These are phyloP conservation scores for Limnephilus rhombicus DNA, from an alignment of 2,888 invertebrate genomes.

Conservation along the genomic window DNA sequence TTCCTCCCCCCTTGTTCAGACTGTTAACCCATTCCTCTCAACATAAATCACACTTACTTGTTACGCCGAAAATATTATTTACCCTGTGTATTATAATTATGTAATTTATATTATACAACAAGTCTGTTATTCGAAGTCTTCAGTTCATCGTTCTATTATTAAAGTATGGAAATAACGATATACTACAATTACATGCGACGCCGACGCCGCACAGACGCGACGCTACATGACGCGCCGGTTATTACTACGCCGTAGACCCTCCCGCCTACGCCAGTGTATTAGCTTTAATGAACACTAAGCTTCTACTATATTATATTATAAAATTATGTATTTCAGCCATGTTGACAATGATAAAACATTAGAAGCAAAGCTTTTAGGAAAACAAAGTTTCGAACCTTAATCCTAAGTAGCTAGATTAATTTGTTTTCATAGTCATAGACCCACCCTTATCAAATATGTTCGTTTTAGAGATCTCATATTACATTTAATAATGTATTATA, in stretches of 20 bases:
- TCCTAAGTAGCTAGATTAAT: too few species aligned
- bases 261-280: neutral
- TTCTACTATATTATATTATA: neutral
- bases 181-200: neutral
- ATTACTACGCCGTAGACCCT: neutral
- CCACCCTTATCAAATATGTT: too few species aligned
- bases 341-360: too few species aligned
- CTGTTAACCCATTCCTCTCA: neutral
- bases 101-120: neutral
- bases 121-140: neutral
- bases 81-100: neutral
- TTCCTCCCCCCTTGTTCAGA: neutral
- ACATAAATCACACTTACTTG: neutral
- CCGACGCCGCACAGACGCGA: neutral
- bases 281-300: neutral
- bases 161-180: neutral
- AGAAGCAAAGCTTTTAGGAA: too few species aligned
- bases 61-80: neutral
- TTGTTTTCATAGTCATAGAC: too few species aligned
- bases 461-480: too few species aligned
- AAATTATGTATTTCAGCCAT: too few species aligned
- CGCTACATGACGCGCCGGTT: neutral
- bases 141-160: neutral
- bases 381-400: too few species aligned
- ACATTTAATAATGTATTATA: too few species aligned